A percentile compares a stretch with the other conserved stretches of the same genome.
phyloP scores from a whole-genome alignment of 2,888 invertebrate species.

The Andrena marginata region DNA sequence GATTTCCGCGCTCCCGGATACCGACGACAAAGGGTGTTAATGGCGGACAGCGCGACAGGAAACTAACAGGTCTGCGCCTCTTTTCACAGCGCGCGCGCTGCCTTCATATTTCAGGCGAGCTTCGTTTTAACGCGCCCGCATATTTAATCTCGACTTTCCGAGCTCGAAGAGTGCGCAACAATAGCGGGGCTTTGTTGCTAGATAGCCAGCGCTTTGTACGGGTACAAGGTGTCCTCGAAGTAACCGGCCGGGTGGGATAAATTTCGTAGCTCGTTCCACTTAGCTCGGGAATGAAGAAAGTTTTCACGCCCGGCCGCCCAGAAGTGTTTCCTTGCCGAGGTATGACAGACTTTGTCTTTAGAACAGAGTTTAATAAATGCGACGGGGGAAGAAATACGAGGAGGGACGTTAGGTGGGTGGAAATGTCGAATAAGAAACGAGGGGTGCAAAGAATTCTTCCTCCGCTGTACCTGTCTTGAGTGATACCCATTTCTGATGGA shows the following conservation, averaged over 20 bases:
- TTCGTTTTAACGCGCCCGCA: conserved; percentile 35
- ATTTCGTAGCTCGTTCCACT: background rate
- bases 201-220: background rate
- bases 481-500: too few relatives aligned
- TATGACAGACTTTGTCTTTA: too few relatives aligned
- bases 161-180: background rate
- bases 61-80: conserved; percentile 47
- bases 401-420: too few relatives aligned
- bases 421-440: too few relatives aligned
- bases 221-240: background rate
- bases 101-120: conserved; percentile 14
- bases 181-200: background rate
- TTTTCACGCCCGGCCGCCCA: too few relatives aligned
- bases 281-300: background rate
- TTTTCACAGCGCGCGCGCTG: conserved; percentile 5
- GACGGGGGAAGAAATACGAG: too few relatives aligned
- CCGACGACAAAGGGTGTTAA: conserved; percentile 51
- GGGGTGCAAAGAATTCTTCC: too few relatives aligned
- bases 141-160: conserved; percentile 16
- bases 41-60: conserved; percentile 51
- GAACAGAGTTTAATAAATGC: too few relatives aligned
- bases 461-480: too few relatives aligned
- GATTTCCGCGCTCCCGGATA: conserved; percentile 36
- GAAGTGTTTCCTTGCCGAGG: too few relatives aligned
- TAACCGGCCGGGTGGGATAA: background rate